A percentile compares a stretch with the other conserved stretches of the same genome.
Conservation (phyloP, 2,888 invertebrate species). For the Colletes collaris region DNA sequence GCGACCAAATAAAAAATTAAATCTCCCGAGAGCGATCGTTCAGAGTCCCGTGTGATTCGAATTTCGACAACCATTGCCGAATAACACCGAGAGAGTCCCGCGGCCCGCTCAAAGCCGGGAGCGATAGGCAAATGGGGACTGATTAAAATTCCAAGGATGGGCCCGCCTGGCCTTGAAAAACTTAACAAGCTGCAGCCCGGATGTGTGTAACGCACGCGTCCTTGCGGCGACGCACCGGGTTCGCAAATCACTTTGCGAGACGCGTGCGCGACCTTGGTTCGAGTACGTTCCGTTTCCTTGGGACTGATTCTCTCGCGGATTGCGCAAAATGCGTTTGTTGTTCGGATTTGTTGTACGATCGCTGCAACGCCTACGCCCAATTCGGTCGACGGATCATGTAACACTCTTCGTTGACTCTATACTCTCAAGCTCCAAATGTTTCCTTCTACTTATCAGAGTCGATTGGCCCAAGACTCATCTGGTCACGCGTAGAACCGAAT, state of each 20-base stretch:
- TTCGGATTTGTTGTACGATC: too few relatives aligned
- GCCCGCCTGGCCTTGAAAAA: constrained; percentile 47
- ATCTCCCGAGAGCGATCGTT: too few relatives aligned
- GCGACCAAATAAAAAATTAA: too few relatives aligned
- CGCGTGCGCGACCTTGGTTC: constrained; percentile 35
- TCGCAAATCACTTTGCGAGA: constrained; percentile 47
- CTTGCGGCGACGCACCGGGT: constrained; percentile 35
- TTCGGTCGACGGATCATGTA: too few relatives aligned
- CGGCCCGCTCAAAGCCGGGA: neutral
- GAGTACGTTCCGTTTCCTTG: constrained; percentile 11
- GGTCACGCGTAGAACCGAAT: too few relatives aligned
- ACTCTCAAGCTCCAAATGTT: too few relatives aligned
- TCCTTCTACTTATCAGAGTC: too few relatives aligned
- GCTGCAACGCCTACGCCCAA: too few relatives aligned
- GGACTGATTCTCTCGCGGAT: neutral
- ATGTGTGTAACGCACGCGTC: constrained; percentile 48
- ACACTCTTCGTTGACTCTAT: too few relatives aligned
- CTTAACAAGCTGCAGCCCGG: constrained; percentile 61
- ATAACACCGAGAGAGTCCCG: constrained; percentile 4
- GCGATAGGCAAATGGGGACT: constrained; percentile 39
- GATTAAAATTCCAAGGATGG: constrained; percentile 59
- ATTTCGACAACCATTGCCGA: constrained; percentile 23
- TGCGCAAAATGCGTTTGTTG: constrained; percentile 6
- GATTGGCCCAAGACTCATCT: too few relatives aligned
- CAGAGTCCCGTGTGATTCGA: neutral